phyloP scores from a whole-genome alignment of 2,888 invertebrate species.

The Plebejus argus region DNA sequence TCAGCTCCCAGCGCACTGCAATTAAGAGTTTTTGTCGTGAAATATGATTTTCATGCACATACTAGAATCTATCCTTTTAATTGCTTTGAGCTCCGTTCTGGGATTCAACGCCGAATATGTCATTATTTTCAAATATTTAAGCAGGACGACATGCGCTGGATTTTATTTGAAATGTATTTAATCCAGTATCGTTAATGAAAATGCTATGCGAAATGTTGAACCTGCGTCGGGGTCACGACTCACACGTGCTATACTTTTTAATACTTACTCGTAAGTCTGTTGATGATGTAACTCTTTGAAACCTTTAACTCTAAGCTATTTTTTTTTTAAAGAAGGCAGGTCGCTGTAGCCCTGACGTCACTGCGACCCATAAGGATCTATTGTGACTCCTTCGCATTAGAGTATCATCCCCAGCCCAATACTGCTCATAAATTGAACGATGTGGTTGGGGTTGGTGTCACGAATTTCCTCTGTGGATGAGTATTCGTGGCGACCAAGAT shows the following conservation, averaged over 20 bases:
- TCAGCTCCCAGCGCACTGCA: neutral
- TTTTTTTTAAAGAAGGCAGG: too few relatives aligned
- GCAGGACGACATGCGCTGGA: neutral
- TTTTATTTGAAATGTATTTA: neutral
- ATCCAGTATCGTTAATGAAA: neutral
- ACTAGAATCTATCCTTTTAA: conserved; percentile 1
- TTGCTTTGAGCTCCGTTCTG: conserved; percentile 4
- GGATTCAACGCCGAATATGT: neutral
- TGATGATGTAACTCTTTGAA: neutral
- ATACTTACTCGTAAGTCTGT: too few relatives aligned
- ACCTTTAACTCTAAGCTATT: neutral
- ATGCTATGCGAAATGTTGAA: neutral
- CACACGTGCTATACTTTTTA: too few relatives aligned
- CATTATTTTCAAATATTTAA: neutral
- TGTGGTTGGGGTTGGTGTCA: too few relatives aligned
- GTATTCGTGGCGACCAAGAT: too few relatives aligned
- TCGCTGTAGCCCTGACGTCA: too few relatives aligned
- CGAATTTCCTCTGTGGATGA: too few relatives aligned
- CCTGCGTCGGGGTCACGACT: neutral
- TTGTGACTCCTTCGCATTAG: too few relatives aligned
- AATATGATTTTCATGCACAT: neutral
- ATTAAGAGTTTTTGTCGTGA: neutral
- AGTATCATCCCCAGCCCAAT: too few relatives aligned
- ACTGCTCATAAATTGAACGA: too few relatives aligned
- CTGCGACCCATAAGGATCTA: too few relatives aligned